phyloP scores from a whole-genome alignment of 2,797 vertebrate genomes.

The Sylvilagus floridanus region DNA sequence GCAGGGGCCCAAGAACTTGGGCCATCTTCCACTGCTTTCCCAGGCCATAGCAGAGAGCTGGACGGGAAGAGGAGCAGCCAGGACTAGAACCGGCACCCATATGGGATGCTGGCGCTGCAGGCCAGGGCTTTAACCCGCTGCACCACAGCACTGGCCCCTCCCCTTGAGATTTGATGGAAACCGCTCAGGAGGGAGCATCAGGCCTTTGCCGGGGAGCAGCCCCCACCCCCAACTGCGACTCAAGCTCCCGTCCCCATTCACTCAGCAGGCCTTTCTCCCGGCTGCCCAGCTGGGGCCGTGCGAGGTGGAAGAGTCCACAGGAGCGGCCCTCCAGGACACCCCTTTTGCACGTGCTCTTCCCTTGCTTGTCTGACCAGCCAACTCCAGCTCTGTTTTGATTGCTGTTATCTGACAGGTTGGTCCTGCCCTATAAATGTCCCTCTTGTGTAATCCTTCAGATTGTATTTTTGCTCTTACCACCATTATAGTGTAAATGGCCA shows the following conservation, averaged over 20 bases:
- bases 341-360: accelerated
- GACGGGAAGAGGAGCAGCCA: no score
- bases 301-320: not conserved
- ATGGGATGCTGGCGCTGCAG: no score
- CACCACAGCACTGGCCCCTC: not conserved
- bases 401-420: not conserved
- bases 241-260: not conserved
- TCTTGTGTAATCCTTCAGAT: not conserved
- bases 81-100: no score
- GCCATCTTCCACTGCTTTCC: no score
- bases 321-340: not conserved
- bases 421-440: not conserved
- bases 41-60: no score
- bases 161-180: not conserved
- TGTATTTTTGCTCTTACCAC: not conserved
- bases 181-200: not conserved
- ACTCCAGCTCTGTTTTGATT: not conserved
- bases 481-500: not conserved
- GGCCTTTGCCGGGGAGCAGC: not conserved
- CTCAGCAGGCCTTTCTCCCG: not conserved
- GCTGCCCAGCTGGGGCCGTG: not conserved
- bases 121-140: no score
- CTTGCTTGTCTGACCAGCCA: not conserved
- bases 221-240: not conserved
- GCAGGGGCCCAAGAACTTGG: no score